Conservation (phyloP, 2,888 invertebrate species). For the Drosophila neoperkinsi region DNA sequence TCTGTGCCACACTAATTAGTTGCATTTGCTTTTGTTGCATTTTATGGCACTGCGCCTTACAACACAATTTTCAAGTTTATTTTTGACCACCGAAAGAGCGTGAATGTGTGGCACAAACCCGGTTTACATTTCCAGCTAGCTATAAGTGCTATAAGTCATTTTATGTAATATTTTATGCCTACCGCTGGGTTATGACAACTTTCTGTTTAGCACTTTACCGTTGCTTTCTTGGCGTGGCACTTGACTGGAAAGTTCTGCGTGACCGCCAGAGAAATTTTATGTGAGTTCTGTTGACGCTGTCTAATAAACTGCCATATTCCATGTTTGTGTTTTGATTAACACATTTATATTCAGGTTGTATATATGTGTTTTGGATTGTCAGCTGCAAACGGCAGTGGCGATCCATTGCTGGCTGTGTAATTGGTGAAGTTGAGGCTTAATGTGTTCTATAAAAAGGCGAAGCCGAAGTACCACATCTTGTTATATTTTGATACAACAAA, state of each 20-base stretch:
- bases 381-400: slow-evolving; percentile 6
- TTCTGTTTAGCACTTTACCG: slow-evolving; percentile 48
- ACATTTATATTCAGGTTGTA: slow-evolving; percentile 67
- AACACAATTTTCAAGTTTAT: slow-evolving; percentile 56
- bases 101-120: slow-evolving; percentile 37
- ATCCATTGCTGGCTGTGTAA: slow-evolving; percentile 7
- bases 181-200: slow-evolving; percentile 36
- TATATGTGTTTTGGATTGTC: not conserved
- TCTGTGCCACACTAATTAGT: slow-evolving; percentile 41
- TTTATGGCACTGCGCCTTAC: slow-evolving; percentile 24
- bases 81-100: slow-evolving; percentile 19
- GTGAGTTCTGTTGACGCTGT: slow-evolving; percentile 39
- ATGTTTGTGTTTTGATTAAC: slow-evolving; percentile 64
- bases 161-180: slow-evolving; percentile 56
- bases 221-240: slow-evolving; percentile 32
- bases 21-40: slow-evolving; percentile 32
- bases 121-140: slow-evolving; percentile 15
- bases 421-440: slow-evolving; percentile 24
- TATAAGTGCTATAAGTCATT: slow-evolving; percentile 34
- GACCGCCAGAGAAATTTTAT: slow-evolving; percentile 42
- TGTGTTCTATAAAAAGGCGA: slow-evolving; percentile 35
- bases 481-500: slow-evolving; percentile 5
- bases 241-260: slow-evolving; percentile 60
- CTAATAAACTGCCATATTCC: slow-evolving; percentile 49
- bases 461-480: not conserved